Percentiles rank a stretch among this genome's conserved stretches.
These are phyloP conservation scores for Cyclophora albipunctata DNA, from an alignment of 2,888 invertebrate species.

Conservation along the genomic window DNA sequence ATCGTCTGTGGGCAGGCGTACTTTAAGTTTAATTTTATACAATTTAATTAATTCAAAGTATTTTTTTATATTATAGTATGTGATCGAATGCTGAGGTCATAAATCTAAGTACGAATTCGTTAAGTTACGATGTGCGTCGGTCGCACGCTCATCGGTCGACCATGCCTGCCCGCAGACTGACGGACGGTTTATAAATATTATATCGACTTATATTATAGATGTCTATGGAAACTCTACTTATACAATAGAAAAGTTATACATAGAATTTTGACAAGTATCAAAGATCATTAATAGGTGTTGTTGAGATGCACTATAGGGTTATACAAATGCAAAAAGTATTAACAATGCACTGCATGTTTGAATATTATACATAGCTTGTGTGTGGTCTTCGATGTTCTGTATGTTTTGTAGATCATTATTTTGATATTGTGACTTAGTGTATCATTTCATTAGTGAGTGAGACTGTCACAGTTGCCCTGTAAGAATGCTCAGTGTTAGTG, in stretches of 20 bases:
- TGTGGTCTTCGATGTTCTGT: slow-evolving; percentile 45
- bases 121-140: too few relatives aligned
- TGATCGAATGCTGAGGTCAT: too few relatives aligned
- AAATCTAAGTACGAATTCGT: too few relatives aligned
- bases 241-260: slow-evolving; percentile 1
- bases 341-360: slow-evolving; percentile 34
- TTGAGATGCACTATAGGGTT: slow-evolving; percentile 12
- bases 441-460: neutral
- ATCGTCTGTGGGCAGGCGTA: slow-evolving; percentile 36
- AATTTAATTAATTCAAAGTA: too few relatives aligned
- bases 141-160: too few relatives aligned
- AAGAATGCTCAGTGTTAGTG: slow-evolving; percentile 36
- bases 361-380: slow-evolving; percentile 34
- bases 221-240: slow-evolving; percentile 13
- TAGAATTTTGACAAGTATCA: slow-evolving; percentile 4
- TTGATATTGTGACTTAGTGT: slow-evolving; percentile 13
- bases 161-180: slow-evolving; percentile 32
- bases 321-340: slow-evolving; percentile 5
- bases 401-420: neutral
- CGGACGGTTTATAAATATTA: slow-evolving; percentile 18
- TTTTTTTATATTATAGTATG: too few relatives aligned
- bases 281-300: slow-evolving; percentile 4
- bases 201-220: slow-evolving; percentile 17
- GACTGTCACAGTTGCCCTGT: slow-evolving; percentile 64
- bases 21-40: too few relatives aligned